A percentile compares a stretch with the other conserved stretches of the same genome.
Conservation (phyloP, 2,888 invertebrate species). For the Gryllus longicercus region DNA sequence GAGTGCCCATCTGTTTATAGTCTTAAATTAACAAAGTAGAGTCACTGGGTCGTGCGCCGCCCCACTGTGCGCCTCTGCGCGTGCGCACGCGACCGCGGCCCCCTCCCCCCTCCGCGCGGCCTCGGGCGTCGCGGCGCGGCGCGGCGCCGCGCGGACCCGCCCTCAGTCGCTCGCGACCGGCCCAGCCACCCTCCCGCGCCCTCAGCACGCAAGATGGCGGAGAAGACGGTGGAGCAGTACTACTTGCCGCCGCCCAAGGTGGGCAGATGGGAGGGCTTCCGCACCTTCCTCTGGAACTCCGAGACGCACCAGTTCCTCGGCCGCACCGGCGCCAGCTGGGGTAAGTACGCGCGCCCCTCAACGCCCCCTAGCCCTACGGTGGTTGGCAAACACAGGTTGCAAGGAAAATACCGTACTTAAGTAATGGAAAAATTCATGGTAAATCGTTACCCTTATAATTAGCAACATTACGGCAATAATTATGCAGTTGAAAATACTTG, state of each 20-base stretch:
- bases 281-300: conserved; percentile 84
- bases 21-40: too few species aligned
- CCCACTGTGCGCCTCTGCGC: not conserved
- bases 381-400: too few species aligned
- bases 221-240: conserved; percentile 75
- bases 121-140: not conserved
- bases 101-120: not conserved
- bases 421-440: too few species aligned
- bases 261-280: conserved; percentile 81
- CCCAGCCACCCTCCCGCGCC: conserved; percentile 5
- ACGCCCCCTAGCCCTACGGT: too few species aligned
- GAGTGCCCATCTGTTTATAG: too few species aligned
- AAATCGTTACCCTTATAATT: too few species aligned
- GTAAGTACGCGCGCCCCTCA: conserved; percentile 60
- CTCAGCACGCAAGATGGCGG: conserved; percentile 57
- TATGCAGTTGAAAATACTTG: too few species aligned
- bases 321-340: conserved; percentile 90
- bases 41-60: not conserved
- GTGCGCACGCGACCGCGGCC: not conserved
- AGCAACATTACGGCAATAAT: too few species aligned
- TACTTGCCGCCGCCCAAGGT: conserved; percentile 70
- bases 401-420: too few species aligned
- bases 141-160: not conserved
- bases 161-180: conserved; percentile 22
- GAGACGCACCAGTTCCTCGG: conserved; percentile 90